A percentile compares a stretch with the other conserved stretches of the same genome.
Evolutionary conservation across 2,113 vertebrate species (phyloP).

Genomic region (Dipodomys merriami): DNA sequence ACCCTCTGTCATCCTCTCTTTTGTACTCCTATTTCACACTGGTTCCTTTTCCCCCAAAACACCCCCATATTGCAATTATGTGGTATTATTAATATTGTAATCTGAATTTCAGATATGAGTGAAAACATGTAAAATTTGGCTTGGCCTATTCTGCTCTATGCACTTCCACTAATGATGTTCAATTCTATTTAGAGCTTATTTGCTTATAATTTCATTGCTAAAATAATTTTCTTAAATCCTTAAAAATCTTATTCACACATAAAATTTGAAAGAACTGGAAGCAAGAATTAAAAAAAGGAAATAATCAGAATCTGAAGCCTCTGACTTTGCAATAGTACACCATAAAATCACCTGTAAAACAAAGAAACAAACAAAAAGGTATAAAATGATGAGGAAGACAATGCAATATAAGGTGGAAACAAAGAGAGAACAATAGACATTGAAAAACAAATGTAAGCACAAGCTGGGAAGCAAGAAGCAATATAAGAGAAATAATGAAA

Average conservation of each 20-base stretch:
- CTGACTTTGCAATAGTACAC: not conserved
- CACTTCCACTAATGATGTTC: not conserved
- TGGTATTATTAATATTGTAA: too few relatives aligned
- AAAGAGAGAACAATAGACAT: not conserved
- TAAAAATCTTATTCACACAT: not conserved
- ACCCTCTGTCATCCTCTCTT: too few relatives aligned
- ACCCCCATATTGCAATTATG: too few relatives aligned
- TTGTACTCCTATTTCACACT: too few relatives aligned
- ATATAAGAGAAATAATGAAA: not conserved
- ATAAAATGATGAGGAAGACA: not conserved
- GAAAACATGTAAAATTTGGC: too few relatives aligned
- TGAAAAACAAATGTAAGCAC: not conserved
- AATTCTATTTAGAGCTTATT: not conserved
- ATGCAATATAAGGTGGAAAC: not conserved
- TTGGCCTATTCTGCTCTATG: too few relatives aligned
- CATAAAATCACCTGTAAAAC: not conserved
- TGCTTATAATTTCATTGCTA: not conserved
- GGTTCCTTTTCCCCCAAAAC: too few relatives aligned
- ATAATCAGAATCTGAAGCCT: not conserved
- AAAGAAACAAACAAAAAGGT: not conserved
- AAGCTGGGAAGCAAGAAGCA: not conserved
- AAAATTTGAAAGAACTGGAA: not conserved
- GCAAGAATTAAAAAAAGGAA: not conserved
- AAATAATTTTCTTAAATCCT: conserved; percentile 27
- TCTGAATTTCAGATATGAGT: too few relatives aligned